A percentile compares a stretch with the other conserved stretches of the same genome.
phyloP scores from a whole-genome alignment of 2,888 invertebrate species.

The Mimumesa dahlbomi region DNA sequence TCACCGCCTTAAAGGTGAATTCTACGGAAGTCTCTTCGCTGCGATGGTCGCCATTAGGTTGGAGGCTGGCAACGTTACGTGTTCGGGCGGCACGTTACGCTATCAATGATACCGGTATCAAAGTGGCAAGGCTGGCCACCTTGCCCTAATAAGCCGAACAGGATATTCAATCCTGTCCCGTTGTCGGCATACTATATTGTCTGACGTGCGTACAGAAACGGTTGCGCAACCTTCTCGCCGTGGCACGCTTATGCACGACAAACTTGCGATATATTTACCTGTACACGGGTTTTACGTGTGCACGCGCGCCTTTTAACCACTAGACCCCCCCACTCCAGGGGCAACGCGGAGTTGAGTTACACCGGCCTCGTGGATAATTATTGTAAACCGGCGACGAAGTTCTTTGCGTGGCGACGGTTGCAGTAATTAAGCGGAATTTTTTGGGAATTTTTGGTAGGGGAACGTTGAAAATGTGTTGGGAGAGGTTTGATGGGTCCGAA shows the following conservation, averaged over 20 bases:
- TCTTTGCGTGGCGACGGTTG: background rate
- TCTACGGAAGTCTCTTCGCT: conserved; percentile 11
- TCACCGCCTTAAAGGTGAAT: conserved; percentile 35
- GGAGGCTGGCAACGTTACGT: conserved; percentile 24
- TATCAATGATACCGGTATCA: conserved; percentile 70
- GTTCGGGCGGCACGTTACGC: conserved; percentile 47
- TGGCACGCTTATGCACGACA: conserved; percentile 51
- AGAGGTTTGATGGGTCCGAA: too few relatives aligned
- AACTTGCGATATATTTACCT: conserved; percentile 50
- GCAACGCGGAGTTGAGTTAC: conserved; percentile 32
- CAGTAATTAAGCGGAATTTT: too few relatives aligned
- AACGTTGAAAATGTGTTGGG: too few relatives aligned
- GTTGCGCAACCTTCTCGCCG: conserved; percentile 66
- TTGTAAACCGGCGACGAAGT: background rate
- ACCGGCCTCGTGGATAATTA: conserved; percentile 10
- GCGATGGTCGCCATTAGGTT: conserved; percentile 30
- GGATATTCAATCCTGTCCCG: conserved; percentile 71
- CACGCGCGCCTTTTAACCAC: conserved; percentile 45
- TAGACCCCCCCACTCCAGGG: conserved; percentile 10
- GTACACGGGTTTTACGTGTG: conserved; percentile 35
- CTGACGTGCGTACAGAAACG: conserved; percentile 62
- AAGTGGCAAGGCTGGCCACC: conserved; percentile 75
- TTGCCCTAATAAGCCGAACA: conserved; percentile 78
- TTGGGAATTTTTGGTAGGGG: too few relatives aligned
- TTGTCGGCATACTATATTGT: conserved; percentile 52